phyloP scores from a whole-genome alignment of 2,888 invertebrate genomes.

The Mythimna loreyi region DNA sequence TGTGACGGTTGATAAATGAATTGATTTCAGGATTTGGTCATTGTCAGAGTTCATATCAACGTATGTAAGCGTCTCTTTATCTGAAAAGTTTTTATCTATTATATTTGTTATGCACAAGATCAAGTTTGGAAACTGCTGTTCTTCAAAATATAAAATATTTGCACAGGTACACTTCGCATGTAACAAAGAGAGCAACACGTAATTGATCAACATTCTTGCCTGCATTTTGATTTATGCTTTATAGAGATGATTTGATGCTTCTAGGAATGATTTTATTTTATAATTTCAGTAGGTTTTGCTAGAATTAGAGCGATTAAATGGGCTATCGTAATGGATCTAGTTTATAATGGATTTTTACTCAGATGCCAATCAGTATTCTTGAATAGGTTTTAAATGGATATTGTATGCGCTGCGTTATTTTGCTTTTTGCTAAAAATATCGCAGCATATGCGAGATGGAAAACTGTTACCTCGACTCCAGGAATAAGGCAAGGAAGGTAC shows the following conservation, averaged over 20 bases:
- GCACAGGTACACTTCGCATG: constrained; percentile 3
- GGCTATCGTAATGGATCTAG: constrained; percentile 4
- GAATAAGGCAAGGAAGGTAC: no score
- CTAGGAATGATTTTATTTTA: no score
- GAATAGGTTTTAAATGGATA: no score
- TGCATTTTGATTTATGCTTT: no score
- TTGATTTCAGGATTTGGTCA: constrained; percentile 44
- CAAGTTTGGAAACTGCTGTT: not conserved
- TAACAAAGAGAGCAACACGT: constrained; percentile 24
- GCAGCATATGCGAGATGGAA: no score
- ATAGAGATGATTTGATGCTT: no score
- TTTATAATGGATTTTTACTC: not conserved
- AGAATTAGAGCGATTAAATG: not conserved
- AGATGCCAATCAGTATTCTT: no score
- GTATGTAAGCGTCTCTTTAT: not conserved
- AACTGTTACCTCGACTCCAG: no score
- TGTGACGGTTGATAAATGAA: constrained; percentile 45
- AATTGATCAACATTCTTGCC: constrained; percentile 53
- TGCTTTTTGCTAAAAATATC: no score
- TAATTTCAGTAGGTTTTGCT: no score
- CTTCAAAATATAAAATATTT: not conserved
- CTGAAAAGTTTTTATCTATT: not conserved
- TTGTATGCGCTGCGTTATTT: no score
- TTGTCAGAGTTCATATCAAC: constrained; percentile 29
- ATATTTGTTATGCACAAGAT: not conserved